A percentile compares a stretch with the other conserved stretches of the same genome.
These are phyloP conservation scores for Geococcyx californianus DNA, from an alignment of 2,113 vertebrate genomes.

Conservation along the genomic window DNA sequence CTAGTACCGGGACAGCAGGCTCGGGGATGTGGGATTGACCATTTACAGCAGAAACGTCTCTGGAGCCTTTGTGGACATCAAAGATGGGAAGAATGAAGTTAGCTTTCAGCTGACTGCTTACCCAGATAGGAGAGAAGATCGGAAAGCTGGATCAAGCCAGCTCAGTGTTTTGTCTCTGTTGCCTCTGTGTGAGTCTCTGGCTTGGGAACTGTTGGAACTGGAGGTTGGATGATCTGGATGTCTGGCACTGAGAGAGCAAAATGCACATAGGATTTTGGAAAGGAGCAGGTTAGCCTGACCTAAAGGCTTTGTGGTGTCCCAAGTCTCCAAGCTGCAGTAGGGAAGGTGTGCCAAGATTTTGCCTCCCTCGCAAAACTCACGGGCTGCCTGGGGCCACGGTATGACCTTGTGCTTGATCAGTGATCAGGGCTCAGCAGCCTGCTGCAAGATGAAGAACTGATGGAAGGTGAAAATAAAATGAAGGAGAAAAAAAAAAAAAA, in stretches of 20 bases:
- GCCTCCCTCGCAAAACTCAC: not conserved
- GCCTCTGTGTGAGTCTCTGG: not conserved
- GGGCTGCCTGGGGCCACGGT: rapidly evolving
- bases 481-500: not conserved
- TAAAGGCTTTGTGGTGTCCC: not conserved
- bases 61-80: not conserved
- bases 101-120: not conserved
- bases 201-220: not conserved
- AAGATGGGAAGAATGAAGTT: not conserved
- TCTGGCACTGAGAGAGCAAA: not conserved
- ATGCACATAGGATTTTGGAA: not conserved
- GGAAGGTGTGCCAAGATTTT: not conserved
- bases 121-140: not conserved
- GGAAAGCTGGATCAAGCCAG: not conserved
- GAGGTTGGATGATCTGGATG: not conserved
- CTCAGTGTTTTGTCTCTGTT: not conserved
- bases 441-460: not conserved
- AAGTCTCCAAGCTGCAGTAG: not conserved
- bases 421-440: not conserved
- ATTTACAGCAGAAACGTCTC: not conserved
- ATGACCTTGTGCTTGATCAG: not conserved
- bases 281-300: conserved; percentile 12
- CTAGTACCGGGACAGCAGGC: not conserved
- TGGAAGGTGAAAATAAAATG: not conserved
- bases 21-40: not conserved